phyloP scores from a whole-genome alignment of 1,140 invertebrate genomes.

The Varroa destructor region DNA sequence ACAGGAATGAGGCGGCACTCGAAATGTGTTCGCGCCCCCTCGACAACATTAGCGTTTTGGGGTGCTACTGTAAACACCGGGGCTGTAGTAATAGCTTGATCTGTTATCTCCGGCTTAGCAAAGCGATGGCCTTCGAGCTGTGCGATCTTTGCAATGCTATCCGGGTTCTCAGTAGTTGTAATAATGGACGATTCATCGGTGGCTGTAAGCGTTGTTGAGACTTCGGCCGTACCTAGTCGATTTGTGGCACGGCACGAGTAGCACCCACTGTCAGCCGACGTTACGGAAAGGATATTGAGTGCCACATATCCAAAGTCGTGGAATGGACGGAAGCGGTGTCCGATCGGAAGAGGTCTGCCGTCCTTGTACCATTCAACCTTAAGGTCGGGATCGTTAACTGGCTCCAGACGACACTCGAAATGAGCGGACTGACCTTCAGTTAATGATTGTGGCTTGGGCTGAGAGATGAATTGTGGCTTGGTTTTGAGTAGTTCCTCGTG shows the following conservation, averaged over 20 bases:
- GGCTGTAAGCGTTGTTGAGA: slow-evolving; percentile 39
- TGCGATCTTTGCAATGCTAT: slow-evolving; percentile 33
- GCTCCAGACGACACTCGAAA: slow-evolving; percentile 92
- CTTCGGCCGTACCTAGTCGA: slow-evolving; percentile 69
- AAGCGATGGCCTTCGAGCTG: slow-evolving; percentile 30
- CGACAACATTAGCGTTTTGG: slow-evolving; percentile 78
- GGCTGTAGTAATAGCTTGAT: slow-evolving; percentile 70
- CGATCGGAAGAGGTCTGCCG: slow-evolving; percentile 65
- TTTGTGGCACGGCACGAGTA: slow-evolving; percentile 88
- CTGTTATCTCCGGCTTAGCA: slow-evolving; percentile 39
- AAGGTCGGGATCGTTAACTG: slow-evolving; percentile 82
- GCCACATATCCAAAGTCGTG: slow-evolving; percentile 92
- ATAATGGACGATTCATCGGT: slow-evolving; percentile 29
- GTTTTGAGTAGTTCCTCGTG: slow-evolving; percentile 68
- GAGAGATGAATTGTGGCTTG: slow-evolving; percentile 65
- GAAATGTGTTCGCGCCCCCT: slow-evolving; percentile 88
- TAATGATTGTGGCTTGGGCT: slow-evolving; percentile 65
- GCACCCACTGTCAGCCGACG: slow-evolving; percentile 79
- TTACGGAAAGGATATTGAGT: slow-evolving; percentile 72
- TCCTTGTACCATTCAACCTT: slow-evolving; percentile 90
- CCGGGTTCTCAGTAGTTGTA: slow-evolving; percentile 32
- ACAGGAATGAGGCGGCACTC: slow-evolving; percentile 88
- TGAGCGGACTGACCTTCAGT: slow-evolving; percentile 83
- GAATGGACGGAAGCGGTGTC: slow-evolving; percentile 78
- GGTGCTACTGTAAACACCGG: slow-evolving; percentile 78